Conservation (phyloP, 2,797 vertebrate species). For the Hemitrygon akajei region DNA sequence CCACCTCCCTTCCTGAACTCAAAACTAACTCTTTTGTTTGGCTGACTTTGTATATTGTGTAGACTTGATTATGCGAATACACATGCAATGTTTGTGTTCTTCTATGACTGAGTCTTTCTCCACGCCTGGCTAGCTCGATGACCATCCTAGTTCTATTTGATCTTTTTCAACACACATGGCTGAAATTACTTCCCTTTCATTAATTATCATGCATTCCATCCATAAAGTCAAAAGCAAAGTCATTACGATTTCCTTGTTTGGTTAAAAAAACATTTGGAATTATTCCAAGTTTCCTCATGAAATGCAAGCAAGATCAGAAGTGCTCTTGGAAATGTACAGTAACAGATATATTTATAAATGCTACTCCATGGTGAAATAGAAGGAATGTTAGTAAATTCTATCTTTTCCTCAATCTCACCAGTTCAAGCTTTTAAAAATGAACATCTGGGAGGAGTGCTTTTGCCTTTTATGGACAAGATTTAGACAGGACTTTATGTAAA, state of each 20-base stretch:
- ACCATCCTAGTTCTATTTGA: not conserved
- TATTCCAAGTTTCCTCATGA: not conserved
- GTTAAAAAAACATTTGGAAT: not conserved
- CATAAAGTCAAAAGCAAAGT: not conserved
- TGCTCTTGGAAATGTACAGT: not conserved
- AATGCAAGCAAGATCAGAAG: not conserved
- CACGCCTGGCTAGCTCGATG: not conserved
- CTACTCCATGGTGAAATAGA: not conserved
- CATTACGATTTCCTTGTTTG: constrained; percentile 19
- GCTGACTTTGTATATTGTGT: no score
- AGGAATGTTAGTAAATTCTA: not conserved
- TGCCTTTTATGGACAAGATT: not conserved
- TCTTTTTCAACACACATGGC: not conserved
- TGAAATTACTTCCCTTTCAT: not conserved
- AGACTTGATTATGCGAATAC: not conserved
- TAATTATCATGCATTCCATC: constrained; percentile 3
- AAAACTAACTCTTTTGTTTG: no score
- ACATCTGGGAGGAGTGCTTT: not conserved
- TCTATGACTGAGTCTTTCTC: not conserved
- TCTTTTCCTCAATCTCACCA: not conserved
- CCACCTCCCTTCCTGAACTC: no score
- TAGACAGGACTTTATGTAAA: not conserved
- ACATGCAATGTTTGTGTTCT: not conserved
- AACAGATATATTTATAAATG: not conserved
- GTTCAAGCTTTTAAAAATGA: not conserved